Conservation (phyloP, 2,888 invertebrate genomes). For the Acanthococcus lagerstroemiae region DNA sequence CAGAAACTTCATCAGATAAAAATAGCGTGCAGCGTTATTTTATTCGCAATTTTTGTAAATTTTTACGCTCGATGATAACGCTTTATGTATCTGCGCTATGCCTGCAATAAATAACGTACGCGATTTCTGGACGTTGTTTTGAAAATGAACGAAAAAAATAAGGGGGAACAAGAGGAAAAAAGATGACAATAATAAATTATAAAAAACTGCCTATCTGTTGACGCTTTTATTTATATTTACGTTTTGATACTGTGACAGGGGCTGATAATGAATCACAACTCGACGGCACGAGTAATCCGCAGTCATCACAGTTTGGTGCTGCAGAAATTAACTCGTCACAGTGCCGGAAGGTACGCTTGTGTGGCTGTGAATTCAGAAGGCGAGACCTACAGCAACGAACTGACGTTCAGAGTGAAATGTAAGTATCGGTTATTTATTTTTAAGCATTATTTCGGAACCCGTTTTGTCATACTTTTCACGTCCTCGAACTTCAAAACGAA, state of each 20-base stretch:
- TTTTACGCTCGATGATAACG: too few species aligned
- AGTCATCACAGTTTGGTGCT: conserved; percentile 86
- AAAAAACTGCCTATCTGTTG: not conserved
- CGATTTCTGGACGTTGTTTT: too few species aligned
- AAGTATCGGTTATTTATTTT: conserved; percentile 46
- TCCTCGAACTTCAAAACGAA: not conserved
- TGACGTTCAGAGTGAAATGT: conserved; percentile 79
- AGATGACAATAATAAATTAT: too few species aligned
- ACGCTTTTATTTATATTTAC: not conserved
- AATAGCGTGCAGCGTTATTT: too few species aligned
- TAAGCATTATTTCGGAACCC: conserved; percentile 5
- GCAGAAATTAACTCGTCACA: conserved; percentile 76
- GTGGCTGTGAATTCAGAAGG: conserved; percentile 80
- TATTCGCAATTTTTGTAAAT: too few species aligned
- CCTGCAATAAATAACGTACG: too few species aligned
- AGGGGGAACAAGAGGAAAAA: too few species aligned
- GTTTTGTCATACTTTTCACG: not conserved
- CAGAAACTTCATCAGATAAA: too few species aligned
- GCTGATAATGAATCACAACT: conserved; percentile 69
- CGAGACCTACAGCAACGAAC: conserved; percentile 75
- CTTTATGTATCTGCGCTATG: too few species aligned
- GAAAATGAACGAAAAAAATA: too few species aligned
- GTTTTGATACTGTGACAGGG: conserved; percentile 50
- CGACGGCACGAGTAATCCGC: conserved; percentile 75
- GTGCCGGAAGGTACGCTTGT: conserved; percentile 78